Percentiles rank a stretch among this genome's conserved stretches.
Conservation (phyloP, 2,113 vertebrate genomes). For the Notothenia rossii region DNA sequence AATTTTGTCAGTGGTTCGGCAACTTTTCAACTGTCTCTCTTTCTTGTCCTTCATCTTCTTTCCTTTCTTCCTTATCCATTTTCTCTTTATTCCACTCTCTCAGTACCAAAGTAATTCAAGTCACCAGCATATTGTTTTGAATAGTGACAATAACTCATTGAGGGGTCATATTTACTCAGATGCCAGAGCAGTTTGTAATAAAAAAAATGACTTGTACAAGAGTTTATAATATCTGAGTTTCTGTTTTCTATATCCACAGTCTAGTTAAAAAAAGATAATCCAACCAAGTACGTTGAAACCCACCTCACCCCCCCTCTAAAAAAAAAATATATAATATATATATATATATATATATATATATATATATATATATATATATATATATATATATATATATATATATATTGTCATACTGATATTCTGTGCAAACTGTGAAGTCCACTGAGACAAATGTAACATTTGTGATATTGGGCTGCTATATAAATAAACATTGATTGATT, state of each 20-base stretch:
- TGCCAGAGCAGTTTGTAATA: slow-evolving; percentile 3
- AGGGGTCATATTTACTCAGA: slow-evolving; percentile 11
- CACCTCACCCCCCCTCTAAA: not conserved
- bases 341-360: too few species aligned
- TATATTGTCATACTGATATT: too few species aligned
- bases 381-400: too few species aligned
- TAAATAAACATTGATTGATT: too few species aligned
- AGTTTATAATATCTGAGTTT: too few species aligned
- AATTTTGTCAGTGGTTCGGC: slow-evolving; percentile 59
- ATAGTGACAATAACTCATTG: slow-evolving; percentile 5
- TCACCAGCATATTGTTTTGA: slow-evolving; percentile 21
- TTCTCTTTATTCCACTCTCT: not conserved
- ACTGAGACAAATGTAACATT: too few species aligned
- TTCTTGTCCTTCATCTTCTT: slow-evolving; percentile 45
- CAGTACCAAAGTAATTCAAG: not conserved
- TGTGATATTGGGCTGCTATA: too few species aligned
- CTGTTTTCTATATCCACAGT: not conserved
- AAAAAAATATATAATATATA: too few species aligned
- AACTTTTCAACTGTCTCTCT: slow-evolving; percentile 47
- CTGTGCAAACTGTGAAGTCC: too few species aligned
- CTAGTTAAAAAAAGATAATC: not conserved
- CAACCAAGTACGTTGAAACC: not conserved
- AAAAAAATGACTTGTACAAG: not conserved
- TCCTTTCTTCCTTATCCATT: slow-evolving; percentile 1
- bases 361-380: too few species aligned